Conservation (phyloP, 2,888 invertebrate species). For the Sphecodes monilicornis region DNA sequence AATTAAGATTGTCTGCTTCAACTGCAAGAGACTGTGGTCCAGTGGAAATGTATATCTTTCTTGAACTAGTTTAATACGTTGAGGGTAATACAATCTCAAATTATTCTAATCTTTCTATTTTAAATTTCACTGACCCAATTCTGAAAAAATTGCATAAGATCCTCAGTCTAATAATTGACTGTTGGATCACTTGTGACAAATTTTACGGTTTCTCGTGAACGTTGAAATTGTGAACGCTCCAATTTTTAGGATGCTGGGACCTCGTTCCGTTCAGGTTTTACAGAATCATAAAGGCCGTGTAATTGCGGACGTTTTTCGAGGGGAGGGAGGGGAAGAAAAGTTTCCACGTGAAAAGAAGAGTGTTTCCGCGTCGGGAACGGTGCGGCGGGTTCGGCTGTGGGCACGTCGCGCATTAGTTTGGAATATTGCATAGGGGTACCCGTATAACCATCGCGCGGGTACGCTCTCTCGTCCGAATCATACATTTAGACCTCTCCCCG, state of each 20-base stretch:
- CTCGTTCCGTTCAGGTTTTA: not conserved
- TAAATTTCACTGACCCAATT: no score
- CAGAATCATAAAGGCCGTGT: not conserved
- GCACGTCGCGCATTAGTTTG: slow-evolving; percentile 75
- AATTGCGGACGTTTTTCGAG: not conserved
- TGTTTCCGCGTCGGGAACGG: slow-evolving; percentile 47
- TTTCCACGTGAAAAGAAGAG: not conserved
- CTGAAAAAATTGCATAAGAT: not conserved
- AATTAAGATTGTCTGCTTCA: no score
- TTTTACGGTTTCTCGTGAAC: no score
- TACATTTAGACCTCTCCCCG: slow-evolving; percentile 76
- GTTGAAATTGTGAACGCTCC: no score
- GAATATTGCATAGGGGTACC: slow-evolving; percentile 80
- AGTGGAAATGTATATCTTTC: no score
- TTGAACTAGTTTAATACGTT: no score
- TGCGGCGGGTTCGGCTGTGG: slow-evolving; percentile 66
- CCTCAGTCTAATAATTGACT: not conserved
- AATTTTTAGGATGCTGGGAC: not conserved
- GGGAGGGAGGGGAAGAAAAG: not conserved
- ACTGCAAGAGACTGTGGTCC: no score
- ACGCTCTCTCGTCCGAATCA: slow-evolving; percentile 74
- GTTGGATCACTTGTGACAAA: no score
- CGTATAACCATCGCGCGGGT: slow-evolving; percentile 77
- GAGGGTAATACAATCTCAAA: no score
- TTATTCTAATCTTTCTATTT: no score